phyloP scores from a whole-genome alignment of 2,797 vertebrate species.

The Chanos chanos region DNA sequence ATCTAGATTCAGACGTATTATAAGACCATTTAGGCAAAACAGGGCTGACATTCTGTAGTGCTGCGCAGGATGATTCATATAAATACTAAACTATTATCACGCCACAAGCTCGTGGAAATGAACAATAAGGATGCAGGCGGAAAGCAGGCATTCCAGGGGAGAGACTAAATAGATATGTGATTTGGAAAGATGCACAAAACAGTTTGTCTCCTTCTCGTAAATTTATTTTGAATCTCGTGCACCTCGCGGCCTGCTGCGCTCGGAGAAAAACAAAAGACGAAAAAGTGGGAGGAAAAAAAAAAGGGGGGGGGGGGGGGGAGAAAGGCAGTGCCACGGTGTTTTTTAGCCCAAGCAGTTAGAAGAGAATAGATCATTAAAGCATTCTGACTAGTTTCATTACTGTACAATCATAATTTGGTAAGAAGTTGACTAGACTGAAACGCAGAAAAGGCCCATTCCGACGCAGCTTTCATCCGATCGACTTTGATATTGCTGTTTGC shows the following conservation, averaged over 20 bases:
- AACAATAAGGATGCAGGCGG: conserved; percentile 46
- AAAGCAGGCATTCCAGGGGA: conserved; percentile 53
- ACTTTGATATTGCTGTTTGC: conserved; percentile 64
- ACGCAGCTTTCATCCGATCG: conserved; percentile 74
- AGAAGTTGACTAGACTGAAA: too few relatives aligned
- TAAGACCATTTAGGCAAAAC: conserved; percentile 43
- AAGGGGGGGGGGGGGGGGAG: conserved; percentile 52
- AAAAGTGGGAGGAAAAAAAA: neutral
- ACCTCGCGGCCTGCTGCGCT: too few relatives aligned
- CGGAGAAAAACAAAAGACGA: neutral
- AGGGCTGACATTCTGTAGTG: conserved; percentile 38
- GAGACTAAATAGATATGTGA: conserved; percentile 64
- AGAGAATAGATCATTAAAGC: too few relatives aligned
- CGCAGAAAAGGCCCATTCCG: conserved; percentile 70
- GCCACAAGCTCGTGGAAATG: conserved; percentile 58
- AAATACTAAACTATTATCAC: conserved; percentile 61
- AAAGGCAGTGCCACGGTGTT: conserved; percentile 77
- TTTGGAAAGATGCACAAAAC: conserved; percentile 61
- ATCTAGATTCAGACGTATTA: conserved; percentile 65
- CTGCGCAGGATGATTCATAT: conserved; percentile 48
- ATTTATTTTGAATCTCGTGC: conserved; percentile 31
- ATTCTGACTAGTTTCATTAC: too few relatives aligned
- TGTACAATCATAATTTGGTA: too few relatives aligned
- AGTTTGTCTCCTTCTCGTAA: conserved; percentile 54
- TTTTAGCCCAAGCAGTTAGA: conserved; percentile 73